Conservation (phyloP, 2,888 invertebrate genomes). For the Apotomis capreana region DNA sequence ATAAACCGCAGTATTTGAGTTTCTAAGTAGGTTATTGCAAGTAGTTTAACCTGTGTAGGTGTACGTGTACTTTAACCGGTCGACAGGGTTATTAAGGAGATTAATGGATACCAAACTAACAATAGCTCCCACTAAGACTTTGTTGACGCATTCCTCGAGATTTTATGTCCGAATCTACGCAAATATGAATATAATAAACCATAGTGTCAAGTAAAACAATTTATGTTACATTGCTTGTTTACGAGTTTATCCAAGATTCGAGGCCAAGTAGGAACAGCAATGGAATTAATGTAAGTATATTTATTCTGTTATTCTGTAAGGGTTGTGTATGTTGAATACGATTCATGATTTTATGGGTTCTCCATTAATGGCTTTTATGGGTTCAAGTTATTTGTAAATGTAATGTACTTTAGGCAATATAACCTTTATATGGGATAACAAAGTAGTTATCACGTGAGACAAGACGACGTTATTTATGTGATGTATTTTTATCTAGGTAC, state of each 20-base stretch:
- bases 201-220: not conserved
- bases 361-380: slow-evolving; percentile 27
- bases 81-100: not conserved
- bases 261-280: slow-evolving; percentile 2
- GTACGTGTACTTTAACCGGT: not conserved
- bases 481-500: too few species aligned
- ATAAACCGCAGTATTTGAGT: slow-evolving; percentile 8
- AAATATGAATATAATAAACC: not conserved
- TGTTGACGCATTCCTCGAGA: slow-evolving; percentile 29
- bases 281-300: not conserved
- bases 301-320: not conserved
- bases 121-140: slow-evolving; percentile 23
- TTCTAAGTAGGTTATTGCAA: slow-evolving; percentile 7
- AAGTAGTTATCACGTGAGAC: not conserved
- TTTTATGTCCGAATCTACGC: slow-evolving; percentile 29
- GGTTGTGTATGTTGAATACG: not conserved
- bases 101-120: slow-evolving; percentile 25
- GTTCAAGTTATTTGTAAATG: slow-evolving; percentile 25
- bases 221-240: slow-evolving; percentile 4
- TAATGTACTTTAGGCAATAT: slow-evolving; percentile 23
- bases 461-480: not conserved
- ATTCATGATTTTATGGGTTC: slow-evolving; percentile 33
- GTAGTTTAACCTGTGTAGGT: slow-evolving; percentile 12
- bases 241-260: not conserved
- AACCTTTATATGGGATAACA: slow-evolving; percentile 20